Conservation (phyloP, 2,113 vertebrate species). For the Anoplopoma fimbria region DNA sequence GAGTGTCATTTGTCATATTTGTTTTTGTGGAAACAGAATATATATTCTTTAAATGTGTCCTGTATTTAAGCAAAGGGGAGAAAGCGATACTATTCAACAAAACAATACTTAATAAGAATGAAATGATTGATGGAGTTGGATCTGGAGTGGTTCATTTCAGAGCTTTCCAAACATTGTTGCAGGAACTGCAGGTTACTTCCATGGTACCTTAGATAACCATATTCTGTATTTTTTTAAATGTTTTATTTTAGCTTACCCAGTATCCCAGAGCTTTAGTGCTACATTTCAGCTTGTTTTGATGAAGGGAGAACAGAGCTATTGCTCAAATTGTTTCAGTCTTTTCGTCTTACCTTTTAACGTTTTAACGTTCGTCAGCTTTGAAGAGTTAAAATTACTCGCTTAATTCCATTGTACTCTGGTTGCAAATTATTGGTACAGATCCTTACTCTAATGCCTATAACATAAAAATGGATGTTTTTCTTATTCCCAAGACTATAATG, state of each 20-base stretch:
- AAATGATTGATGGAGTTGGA: background rate
- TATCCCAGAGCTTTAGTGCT: background rate
- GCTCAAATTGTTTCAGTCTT: background rate
- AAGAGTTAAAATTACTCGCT: background rate
- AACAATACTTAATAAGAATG: background rate
- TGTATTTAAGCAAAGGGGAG: background rate
- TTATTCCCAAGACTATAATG: constrained; percentile 78
- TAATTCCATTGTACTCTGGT: background rate
- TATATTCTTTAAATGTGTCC: background rate
- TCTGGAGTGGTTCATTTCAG: too few species aligned
- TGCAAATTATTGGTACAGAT: background rate
- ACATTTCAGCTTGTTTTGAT: background rate
- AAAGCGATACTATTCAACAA: too few species aligned
- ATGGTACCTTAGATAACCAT: too few species aligned
- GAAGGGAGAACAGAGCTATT: background rate
- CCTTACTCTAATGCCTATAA: background rate
- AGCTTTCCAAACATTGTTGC: too few species aligned
- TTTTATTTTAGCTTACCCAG: background rate
- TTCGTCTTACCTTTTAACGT: background rate
- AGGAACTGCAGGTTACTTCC: too few species aligned
- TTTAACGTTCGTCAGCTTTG: background rate
- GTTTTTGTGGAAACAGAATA: background rate
- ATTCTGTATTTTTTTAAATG: too few species aligned
- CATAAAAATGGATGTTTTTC: background rate
- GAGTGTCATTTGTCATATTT: constrained; percentile 27